Conservation (phyloP, 2,797 vertebrate genomes). For the Acanthis flammea region DNA sequence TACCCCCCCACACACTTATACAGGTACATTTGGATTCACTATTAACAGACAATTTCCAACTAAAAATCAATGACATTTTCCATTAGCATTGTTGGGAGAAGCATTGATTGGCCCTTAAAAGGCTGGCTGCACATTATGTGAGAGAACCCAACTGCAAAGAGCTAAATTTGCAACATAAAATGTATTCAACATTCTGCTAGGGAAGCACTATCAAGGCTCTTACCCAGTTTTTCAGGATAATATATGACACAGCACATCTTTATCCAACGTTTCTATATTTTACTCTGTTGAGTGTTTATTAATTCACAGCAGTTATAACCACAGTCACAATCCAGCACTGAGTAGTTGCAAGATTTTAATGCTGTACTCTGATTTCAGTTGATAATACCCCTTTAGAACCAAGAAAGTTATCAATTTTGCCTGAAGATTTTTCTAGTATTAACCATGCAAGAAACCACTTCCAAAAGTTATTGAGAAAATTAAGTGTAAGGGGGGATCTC, state of each 20-base stretch:
- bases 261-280: background rate
- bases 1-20: rapidly evolving
- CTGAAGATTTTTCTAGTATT: background rate
- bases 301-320: background rate
- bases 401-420: background rate
- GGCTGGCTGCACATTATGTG: background rate
- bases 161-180: background rate
- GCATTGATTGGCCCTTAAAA: background rate
- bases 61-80: background rate
- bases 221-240: background rate
- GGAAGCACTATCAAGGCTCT: background rate
- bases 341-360: background rate
- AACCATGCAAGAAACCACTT: background rate
- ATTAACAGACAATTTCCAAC: background rate
- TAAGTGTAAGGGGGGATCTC: background rate
- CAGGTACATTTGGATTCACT: background rate
- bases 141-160: background rate
- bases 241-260: background rate
- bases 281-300: background rate
- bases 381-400: background rate
- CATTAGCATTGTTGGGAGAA: background rate
- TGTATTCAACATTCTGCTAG: background rate
- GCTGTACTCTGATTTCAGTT: background rate
- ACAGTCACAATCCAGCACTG: background rate
- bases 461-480: background rate